A percentile compares a stretch with the other conserved stretches of the same genome.
These are phyloP conservation scores for Tachypleus tridentatus DNA, from an alignment of 1,140 invertebrate genomes.

Conservation along the genomic window DNA sequence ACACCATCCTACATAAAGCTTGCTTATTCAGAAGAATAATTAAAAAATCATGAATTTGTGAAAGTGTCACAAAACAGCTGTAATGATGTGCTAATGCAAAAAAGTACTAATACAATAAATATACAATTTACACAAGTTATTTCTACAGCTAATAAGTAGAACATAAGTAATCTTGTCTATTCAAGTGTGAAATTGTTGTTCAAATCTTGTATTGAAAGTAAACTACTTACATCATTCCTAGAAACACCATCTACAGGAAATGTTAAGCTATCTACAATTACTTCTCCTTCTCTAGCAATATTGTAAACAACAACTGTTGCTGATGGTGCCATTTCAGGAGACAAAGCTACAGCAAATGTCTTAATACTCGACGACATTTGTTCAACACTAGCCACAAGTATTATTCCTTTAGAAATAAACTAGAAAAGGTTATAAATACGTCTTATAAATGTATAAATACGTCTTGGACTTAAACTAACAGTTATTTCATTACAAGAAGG, in stretches of 20 bases:
- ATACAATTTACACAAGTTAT: not conserved
- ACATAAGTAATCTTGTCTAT: not conserved
- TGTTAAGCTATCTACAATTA: conserved; percentile 81
- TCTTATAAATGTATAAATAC: too few relatives aligned
- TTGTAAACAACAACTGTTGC: conserved; percentile 82
- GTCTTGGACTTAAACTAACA: too few relatives aligned
- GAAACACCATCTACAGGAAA: conserved; percentile 91
- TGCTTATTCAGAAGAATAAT: too few relatives aligned
- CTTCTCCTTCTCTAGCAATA: conserved; percentile 62
- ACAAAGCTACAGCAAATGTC: conserved; percentile 78
- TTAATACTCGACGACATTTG: conserved; percentile 41
- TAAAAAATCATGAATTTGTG: too few relatives aligned
- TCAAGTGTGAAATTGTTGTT: not conserved
- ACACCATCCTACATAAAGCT: too few relatives aligned
- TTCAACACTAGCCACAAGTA: conserved; percentile 34
- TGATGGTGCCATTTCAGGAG: conserved; percentile 86
- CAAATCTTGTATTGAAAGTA: too few relatives aligned
- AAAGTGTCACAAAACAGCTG: too few relatives aligned
- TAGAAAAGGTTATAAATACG: conserved; percentile 4
- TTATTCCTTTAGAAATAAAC: conserved; percentile 61
- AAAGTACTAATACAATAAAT: too few relatives aligned
- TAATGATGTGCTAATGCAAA: too few relatives aligned
- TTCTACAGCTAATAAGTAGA: not conserved
- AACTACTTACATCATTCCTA: conserved; percentile 58
- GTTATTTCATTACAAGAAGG: not conserved